phyloP scores from a whole-genome alignment of 2,113 vertebrate genomes.

The Orcinus orca region DNA sequence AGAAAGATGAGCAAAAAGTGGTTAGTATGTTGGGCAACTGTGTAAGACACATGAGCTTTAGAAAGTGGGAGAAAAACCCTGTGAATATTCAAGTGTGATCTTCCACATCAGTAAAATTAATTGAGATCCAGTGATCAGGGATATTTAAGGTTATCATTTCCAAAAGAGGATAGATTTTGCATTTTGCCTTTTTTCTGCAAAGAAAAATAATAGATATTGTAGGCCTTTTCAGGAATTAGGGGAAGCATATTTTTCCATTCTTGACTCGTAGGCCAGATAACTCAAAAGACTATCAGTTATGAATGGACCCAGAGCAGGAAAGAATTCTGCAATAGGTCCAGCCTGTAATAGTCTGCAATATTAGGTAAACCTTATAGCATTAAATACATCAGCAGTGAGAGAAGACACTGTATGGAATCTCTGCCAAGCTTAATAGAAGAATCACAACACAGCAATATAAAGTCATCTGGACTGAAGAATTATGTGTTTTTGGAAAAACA shows the following conservation, averaged over 20 bases:
- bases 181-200: background rate
- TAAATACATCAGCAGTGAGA: background rate
- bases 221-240: background rate
- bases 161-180: background rate
- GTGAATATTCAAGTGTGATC: background rate
- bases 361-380: background rate
- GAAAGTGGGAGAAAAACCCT: background rate
- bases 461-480: too few relatives aligned
- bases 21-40: background rate
- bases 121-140: background rate
- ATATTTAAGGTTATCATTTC: background rate
- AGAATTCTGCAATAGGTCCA: background rate
- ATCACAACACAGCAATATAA: too few relatives aligned
- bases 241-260: background rate
- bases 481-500: too few relatives aligned
- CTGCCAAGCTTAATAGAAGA: too few relatives aligned
- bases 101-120: background rate
- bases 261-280: background rate
- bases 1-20: background rate
- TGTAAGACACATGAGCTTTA: background rate
- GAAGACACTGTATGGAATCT: background rate
- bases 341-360: background rate
- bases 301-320: background rate
- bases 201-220: background rate
- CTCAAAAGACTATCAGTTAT: background rate